Percentiles rank a stretch among this genome's conserved stretches.
These are phyloP conservation scores for Callipepla squamata DNA, from an alignment of 2,113 vertebrate species.

Conservation along the genomic window DNA sequence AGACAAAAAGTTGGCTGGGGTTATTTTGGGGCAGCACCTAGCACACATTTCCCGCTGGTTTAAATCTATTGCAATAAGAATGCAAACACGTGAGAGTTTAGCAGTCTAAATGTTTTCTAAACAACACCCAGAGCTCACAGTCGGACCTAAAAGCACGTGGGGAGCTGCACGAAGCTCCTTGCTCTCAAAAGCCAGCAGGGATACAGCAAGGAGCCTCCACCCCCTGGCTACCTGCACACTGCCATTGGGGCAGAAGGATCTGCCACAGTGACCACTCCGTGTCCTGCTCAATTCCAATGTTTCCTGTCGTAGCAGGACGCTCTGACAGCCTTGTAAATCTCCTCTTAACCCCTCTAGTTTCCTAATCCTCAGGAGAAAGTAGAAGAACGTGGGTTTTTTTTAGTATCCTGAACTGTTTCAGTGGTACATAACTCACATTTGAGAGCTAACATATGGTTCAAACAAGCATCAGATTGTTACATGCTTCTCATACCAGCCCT, in stretches of 20 bases:
- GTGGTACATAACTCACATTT: not conserved
- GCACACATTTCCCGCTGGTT: not conserved
- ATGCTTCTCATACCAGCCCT: constrained; percentile 54
- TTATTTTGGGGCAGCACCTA: not conserved
- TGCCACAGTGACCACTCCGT: not conserved
- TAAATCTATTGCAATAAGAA: not conserved
- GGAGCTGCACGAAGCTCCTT: not conserved
- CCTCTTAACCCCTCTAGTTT: not conserved
- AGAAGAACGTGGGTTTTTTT: not conserved
- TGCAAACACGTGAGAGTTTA: not conserved
- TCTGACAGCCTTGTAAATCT: constrained; percentile 18
- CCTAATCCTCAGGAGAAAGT: not conserved
- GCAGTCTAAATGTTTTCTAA: not conserved
- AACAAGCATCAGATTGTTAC: constrained; percentile 61
- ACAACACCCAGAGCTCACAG: not conserved
- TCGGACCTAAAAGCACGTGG: not conserved
- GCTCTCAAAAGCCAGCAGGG: not conserved
- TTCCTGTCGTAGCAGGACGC: not conserved
- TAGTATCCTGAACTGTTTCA: not conserved
- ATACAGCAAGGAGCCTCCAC: not conserved
- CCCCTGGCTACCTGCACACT: not conserved
- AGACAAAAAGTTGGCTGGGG: not conserved
- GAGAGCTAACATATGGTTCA: constrained; percentile 30
- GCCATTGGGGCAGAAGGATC: not conserved
- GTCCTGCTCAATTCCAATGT: not conserved